phyloP scores from a whole-genome alignment of 1,140 invertebrate genomes.

The Nixonia krombeini region DNA sequence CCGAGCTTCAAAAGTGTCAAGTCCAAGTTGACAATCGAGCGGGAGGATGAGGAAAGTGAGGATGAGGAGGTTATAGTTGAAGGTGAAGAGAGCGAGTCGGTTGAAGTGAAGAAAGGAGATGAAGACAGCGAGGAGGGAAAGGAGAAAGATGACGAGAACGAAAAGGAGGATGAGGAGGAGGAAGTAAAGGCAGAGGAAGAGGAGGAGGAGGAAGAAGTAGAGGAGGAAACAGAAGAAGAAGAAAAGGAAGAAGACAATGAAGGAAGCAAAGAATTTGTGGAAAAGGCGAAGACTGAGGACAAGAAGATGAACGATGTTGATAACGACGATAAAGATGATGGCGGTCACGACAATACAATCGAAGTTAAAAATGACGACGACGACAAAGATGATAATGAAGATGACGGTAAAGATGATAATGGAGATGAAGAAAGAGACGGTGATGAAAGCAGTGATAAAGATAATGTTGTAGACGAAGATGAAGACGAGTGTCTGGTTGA shows the following conservation, averaged over 20 bases:
- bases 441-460: slow-evolving; percentile 28
- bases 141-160: background rate
- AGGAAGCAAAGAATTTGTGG: background rate
- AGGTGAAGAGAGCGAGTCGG: slow-evolving; percentile 19
- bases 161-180: slow-evolving; percentile 2
- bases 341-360: slow-evolving; percentile 6
- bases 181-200: slow-evolving; percentile 19
- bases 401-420: slow-evolving; percentile 12
- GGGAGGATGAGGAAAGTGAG: too few relatives aligned
- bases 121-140: too few relatives aligned
- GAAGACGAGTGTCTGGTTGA: slow-evolving; percentile 4
- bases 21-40: slow-evolving; percentile 4
- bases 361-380: slow-evolving; percentile 14
- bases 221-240: background rate
- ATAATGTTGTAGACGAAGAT: slow-evolving; percentile 20
- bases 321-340: slow-evolving; percentile 8
- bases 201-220: background rate
- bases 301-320: slow-evolving; percentile 11
- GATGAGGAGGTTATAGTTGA: slow-evolving; percentile 13
- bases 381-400: slow-evolving; percentile 17
- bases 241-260: slow-evolving; percentile 1
- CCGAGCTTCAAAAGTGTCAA: background rate
- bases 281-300: background rate
- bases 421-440: slow-evolving; percentile 14
- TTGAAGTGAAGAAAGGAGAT: background rate